A percentile compares a stretch with the other conserved stretches of the same genome.
Conservation (phyloP, 2,888 invertebrate genomes). For the Elaeidobius kamerunicus region DNA sequence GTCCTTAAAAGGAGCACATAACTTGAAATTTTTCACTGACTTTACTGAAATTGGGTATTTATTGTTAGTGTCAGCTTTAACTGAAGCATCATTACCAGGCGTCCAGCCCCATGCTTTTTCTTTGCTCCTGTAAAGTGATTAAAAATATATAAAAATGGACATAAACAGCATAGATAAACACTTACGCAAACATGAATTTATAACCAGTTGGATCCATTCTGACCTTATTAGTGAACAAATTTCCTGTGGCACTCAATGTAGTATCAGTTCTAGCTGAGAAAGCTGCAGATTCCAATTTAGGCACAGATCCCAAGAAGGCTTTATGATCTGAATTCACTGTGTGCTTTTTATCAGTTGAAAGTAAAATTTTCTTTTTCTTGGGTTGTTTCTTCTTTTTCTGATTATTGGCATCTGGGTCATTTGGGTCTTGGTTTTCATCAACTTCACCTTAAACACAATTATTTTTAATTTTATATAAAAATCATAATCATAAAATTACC, state of each 20-base stretch:
- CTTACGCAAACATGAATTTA: constrained; percentile 39
- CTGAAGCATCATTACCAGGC: constrained; percentile 26
- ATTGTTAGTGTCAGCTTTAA: constrained; percentile 15
- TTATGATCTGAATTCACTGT: constrained; percentile 38
- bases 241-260: constrained; percentile 39
- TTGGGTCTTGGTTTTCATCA: constrained; percentile 16
- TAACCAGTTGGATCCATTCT: constrained; percentile 35
- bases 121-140: constrained; percentile 34
- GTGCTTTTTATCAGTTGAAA: constrained; percentile 33
- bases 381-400: constrained; percentile 32
- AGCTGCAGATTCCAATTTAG: constrained; percentile 39
- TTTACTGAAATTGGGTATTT: constrained; percentile 23
- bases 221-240: constrained; percentile 40
- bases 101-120: constrained; percentile 32
- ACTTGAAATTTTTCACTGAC: constrained; percentile 36
- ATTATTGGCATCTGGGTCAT: constrained; percentile 35
- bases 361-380: constrained; percentile 35
- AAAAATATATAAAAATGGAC: no score
- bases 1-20: constrained; percentile 60
- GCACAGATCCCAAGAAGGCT: constrained; percentile 34
- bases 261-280: constrained; percentile 40
- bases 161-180: no score
- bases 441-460: background rate
- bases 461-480: no score
- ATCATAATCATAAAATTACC: no score